Base-by-base conservation (phyloP, 2,797 vertebrate species). In the Crenuchus spilurus region DNA sequence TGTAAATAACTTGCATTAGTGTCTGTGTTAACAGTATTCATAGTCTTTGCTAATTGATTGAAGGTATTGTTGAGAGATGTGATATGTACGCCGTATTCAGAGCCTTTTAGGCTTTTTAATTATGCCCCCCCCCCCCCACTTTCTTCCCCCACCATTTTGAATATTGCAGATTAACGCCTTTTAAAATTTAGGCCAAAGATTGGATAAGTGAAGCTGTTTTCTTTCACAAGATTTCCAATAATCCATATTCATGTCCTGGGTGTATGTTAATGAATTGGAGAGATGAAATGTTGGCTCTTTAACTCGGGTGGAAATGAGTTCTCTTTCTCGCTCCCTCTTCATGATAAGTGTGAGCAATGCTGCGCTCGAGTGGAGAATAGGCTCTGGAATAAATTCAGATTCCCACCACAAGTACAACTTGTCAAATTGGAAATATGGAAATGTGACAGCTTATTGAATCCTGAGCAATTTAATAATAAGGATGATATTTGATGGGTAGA, bases 381-480 rank as follows among this genome's bases (percentile, higher is more conserved):
- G 39, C 68, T 67, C 16, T 26, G 57, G 80, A 79, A 81, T 79
- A 81, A 70, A 81, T 79, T 83, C 76, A 70, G 60, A 81, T 83
- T 79, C 49, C 72, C 48, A 78, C 79, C 79, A 81, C 72, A 75
- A 81, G 79, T 79, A 75, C 79, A 81, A 77, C 77, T 69, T 83
- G 77, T 84, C 80, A 84, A 82, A 82, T 81, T 84, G 80, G 76
- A 84, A 84, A 84, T 82, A 84, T 84, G 80, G 76, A 84, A 84
- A 84, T 84, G 62, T 69, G 69, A 82, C 71, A 79, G 79, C 77
- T 83, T 81, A 81, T 83, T 83, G 82, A 83, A 83, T 81, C 68
- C 64, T 58, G 63, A 68, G 72, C 54, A 75, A 63, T 75, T 80
- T 77, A 74, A 76, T 82, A 78, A 75, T 69, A 72, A 79, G 80